A percentile compares a stretch with the other conserved stretches of the same genome.
These are phyloP conservation scores for Choreutis nemorana DNA, from an alignment of 2,888 invertebrate species.

Conservation along the genomic window DNA sequence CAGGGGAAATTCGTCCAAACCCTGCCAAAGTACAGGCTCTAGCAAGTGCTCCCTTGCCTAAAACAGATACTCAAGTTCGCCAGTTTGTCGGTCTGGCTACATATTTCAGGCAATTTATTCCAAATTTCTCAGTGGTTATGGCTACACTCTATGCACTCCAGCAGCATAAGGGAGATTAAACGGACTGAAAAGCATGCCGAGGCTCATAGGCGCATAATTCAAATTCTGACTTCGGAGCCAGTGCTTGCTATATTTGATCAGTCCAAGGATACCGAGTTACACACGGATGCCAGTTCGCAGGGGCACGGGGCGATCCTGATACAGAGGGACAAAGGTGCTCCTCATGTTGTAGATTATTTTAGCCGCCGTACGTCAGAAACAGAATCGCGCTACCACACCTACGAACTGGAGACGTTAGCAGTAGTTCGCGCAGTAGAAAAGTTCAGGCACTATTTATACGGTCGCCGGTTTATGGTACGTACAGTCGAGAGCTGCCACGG, in stretches of 20 bases:
- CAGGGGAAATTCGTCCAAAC: constrained; percentile 12
- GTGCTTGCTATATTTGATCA: constrained; percentile 2
- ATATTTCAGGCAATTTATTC: constrained; percentile 4
- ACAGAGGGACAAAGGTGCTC: neutral
- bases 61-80: constrained; percentile 11
- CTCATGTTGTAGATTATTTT: constrained; percentile 11
- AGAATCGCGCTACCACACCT: constrained; percentile 15
- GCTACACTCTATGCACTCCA: constrained; percentile 1
- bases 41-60: constrained; percentile 9
- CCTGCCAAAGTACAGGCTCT: constrained; percentile 13
- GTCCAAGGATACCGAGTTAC: neutral
- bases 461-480: constrained; percentile 12
- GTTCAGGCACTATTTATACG: constrained; percentile 18
- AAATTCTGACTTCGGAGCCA: constrained; percentile 3
- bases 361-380: constrained; percentile 12
- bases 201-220: neutral
- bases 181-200: neutral
- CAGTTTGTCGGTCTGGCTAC: constrained; percentile 2
- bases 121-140: constrained; percentile 1
- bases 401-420: constrained; percentile 15
- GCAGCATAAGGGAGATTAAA: constrained; percentile 1
- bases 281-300: neutral
- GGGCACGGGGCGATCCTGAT: neutral
- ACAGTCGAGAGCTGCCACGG: constrained; percentile 6
- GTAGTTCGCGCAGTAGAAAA: constrained; percentile 17